These are phyloP conservation scores for Pachypanchax playfairii DNA, from an alignment of 2,113 vertebrate genomes.

Conservation along the genomic window DNA sequence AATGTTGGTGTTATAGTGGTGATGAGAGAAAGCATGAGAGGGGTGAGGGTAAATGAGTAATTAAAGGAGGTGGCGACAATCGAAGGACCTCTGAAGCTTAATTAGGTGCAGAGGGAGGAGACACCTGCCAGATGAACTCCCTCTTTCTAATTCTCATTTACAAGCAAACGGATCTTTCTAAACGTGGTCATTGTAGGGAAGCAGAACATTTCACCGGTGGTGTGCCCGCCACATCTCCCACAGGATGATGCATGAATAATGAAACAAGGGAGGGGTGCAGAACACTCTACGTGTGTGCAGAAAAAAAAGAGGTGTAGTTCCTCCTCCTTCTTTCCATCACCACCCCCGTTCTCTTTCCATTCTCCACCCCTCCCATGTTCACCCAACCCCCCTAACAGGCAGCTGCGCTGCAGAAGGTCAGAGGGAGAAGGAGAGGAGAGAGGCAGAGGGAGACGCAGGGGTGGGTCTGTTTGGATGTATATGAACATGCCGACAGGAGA, in stretches of 20 bases:
- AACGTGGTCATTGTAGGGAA: constrained; percentile 16
- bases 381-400: constrained; percentile 66
- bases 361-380: constrained; percentile 62
- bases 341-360: constrained; percentile 50
- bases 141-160: neutral
- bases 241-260: constrained; percentile 76
- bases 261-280: constrained; percentile 65
- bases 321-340: constrained; percentile 42
- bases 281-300: constrained; percentile 55
- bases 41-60: constrained; percentile 25
- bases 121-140: constrained; percentile 51
- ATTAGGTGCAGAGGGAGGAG: constrained; percentile 51
- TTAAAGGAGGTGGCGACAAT: constrained; percentile 49
- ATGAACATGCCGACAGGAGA: constrained; percentile 70
- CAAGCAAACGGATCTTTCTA: constrained; percentile 10
- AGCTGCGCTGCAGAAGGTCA: constrained; percentile 74
- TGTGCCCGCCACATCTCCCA: constrained; percentile 30
- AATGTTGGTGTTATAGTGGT: neutral
- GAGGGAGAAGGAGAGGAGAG: constrained; percentile 57
- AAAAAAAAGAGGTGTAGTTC: constrained; percentile 31
- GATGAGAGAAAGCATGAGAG: constrained; percentile 4
- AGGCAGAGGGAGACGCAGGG: constrained; percentile 36
- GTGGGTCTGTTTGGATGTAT: constrained; percentile 63
- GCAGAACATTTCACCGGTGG: constrained; percentile 13
- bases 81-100: constrained; percentile 50